These are phyloP conservation scores for Peromyscus melanophrys DNA, from an alignment of 2,797 vertebrate species.

Conservation along the genomic window DNA sequence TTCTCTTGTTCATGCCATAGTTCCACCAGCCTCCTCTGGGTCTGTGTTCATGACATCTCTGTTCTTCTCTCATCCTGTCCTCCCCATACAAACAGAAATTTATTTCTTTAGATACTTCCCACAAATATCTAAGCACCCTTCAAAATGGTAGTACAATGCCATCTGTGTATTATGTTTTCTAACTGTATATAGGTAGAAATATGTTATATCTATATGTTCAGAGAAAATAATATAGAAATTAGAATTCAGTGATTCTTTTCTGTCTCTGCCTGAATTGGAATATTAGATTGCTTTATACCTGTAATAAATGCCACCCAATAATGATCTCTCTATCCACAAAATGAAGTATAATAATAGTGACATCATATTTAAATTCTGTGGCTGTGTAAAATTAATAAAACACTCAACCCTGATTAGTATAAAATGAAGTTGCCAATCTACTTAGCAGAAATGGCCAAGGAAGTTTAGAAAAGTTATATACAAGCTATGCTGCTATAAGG, in stretches of 20 bases:
- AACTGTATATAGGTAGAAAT: neutral
- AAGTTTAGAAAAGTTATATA: neutral
- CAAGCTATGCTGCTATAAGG: neutral
- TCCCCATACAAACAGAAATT: neutral
- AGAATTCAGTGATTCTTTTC: neutral
- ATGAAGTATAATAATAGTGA: neutral
- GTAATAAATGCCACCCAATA: neutral
- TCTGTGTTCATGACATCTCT: neutral
- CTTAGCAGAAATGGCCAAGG: neutral
- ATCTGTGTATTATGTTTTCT: neutral
- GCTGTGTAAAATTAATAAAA: slow-evolving; percentile 6
- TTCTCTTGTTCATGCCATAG: neutral
- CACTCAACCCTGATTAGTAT: neutral
- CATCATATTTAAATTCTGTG: neutral
- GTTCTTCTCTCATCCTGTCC: neutral
- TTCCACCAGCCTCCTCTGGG: neutral
- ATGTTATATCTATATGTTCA: neutral
- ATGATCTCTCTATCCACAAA: neutral
- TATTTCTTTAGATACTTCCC: slow-evolving; percentile 18
- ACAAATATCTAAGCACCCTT: neutral
- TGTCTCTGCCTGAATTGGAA: neutral
- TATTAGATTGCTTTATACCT: neutral
- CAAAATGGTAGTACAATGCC: neutral
- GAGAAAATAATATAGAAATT: neutral
- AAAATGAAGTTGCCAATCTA: neutral